Conservation (phyloP, 2,797 vertebrate species). For the Arctocebus calabarensis region DNA sequence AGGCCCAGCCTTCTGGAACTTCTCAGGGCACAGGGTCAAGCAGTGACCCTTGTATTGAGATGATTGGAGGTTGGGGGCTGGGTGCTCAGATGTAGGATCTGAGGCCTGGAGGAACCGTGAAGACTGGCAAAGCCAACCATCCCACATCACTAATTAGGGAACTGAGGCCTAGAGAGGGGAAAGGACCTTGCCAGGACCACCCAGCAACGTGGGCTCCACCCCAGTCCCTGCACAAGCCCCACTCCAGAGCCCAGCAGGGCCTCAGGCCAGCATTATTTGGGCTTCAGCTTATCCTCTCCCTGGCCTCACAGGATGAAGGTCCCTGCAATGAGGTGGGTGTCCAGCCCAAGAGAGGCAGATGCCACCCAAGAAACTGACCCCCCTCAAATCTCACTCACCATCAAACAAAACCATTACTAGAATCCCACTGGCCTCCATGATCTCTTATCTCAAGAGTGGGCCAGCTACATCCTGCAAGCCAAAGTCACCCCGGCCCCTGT, state of each 20-base stretch:
- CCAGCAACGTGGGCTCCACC: not conserved
- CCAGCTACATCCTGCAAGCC: not conserved
- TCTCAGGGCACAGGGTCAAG: fast-evolving
- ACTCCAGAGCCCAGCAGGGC: not conserved
- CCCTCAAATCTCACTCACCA: not conserved
- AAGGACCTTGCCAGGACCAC: not conserved
- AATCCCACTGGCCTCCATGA: not conserved
- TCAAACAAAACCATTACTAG: not conserved
- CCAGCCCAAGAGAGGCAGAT: too few relatives aligned
- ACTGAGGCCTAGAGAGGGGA: not conserved
- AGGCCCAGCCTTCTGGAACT: too few relatives aligned
- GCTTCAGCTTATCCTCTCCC: not conserved
- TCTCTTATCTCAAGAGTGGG: not conserved
- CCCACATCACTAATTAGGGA: not conserved
- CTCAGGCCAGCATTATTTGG: not conserved
- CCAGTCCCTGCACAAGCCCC: not conserved
- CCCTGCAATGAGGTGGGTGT: not conserved
- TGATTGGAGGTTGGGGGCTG: not conserved
- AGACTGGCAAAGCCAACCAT: not conserved
- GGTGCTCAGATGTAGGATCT: not conserved
- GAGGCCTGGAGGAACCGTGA: not conserved
- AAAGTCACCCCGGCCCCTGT: not conserved
- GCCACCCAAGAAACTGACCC: not conserved
- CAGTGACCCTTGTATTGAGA: not conserved
- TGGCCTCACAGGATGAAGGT: not conserved